A percentile compares a stretch with the other conserved stretches of the same genome.
phyloP scores from a whole-genome alignment of 2,888 invertebrate genomes.

The Ashinkailepas kermadecensis region DNA sequence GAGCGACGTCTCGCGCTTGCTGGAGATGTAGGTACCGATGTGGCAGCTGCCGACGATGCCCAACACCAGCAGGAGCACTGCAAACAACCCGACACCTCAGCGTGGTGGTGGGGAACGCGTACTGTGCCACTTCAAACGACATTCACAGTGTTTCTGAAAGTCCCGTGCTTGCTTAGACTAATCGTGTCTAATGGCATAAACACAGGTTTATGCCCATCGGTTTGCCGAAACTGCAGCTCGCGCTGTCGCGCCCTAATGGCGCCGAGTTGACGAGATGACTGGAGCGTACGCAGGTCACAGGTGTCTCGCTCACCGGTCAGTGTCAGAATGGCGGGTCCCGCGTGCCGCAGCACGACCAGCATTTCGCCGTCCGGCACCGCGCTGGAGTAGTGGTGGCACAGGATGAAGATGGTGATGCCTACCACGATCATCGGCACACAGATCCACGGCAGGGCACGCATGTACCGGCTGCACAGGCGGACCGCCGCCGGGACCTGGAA shows the following conservation, averaged over 20 bases:
- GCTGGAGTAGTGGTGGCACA: slow-evolving; percentile 3
- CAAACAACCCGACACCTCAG: neutral
- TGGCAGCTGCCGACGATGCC: slow-evolving; percentile 1
- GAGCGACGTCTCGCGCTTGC: neutral
- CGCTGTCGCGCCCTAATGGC: no score
- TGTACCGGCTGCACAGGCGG: neutral
- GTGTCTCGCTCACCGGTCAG: neutral
- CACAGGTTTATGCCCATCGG: neutral
- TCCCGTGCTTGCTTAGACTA: neutral
- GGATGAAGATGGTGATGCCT: neutral
- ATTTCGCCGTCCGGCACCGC: neutral
- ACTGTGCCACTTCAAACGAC: no score
- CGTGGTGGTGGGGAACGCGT: no score
- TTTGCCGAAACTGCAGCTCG: neutral
- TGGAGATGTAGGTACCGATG: neutral
- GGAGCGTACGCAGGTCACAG: neutral
- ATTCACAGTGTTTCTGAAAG: no score
- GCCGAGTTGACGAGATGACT: neutral
- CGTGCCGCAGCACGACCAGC: neutral
- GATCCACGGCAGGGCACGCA: neutral
- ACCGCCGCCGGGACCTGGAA: neutral
- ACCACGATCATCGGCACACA: neutral
- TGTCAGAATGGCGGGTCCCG: neutral
- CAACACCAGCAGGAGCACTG: neutral
- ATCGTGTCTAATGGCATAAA: neutral